phyloP scores from a whole-genome alignment of 1,140 invertebrate genomes.

The Centruroides sculpturatus region DNA sequence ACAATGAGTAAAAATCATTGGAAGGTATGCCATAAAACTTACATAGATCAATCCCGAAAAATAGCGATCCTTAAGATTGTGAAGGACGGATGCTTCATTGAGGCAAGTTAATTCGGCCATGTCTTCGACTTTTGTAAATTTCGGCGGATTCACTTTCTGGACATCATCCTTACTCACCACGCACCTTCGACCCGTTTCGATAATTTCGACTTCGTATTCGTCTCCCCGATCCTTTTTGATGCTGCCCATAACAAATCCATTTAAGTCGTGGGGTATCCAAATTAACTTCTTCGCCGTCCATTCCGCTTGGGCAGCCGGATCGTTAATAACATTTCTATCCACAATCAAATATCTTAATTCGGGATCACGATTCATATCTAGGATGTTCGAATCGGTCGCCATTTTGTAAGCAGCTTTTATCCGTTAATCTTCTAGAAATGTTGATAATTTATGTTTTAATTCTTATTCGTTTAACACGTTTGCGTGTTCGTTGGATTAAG shows the following conservation, averaged over 20 bases:
- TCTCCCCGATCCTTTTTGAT: constrained; percentile 89
- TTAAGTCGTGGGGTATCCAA: constrained; percentile 95
- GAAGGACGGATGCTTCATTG: constrained; percentile 96
- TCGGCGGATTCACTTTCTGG: constrained; percentile 99
- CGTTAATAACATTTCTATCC: constrained; percentile 83
- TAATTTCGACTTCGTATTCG: constrained; percentile 91
- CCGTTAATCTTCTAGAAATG: too few relatives aligned
- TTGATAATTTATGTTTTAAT: too few relatives aligned
- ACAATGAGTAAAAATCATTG: too few relatives aligned
- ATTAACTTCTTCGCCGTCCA: constrained; percentile 97
- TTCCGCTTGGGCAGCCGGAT: constrained; percentile 93
- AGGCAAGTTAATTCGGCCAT: constrained; percentile 99
- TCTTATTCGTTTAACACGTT: too few relatives aligned
- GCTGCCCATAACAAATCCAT: constrained; percentile 89
- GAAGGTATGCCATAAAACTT: constrained; percentile 41
- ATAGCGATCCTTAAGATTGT: constrained; percentile 99
- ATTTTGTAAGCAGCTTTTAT: too few relatives aligned
- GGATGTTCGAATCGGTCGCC: too few relatives aligned
- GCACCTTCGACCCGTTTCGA: constrained; percentile 83
- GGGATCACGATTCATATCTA: constrained; percentile 1
- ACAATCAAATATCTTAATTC: constrained; percentile 75
- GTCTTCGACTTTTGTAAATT: constrained; percentile 99
- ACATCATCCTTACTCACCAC: constrained; percentile 88
- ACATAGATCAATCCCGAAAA: constrained; percentile 99
- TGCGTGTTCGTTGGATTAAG: too few relatives aligned